Evolutionary conservation across 2,797 vertebrate genomes (phyloP).

Genomic region (Delichon dasypus): DNA sequence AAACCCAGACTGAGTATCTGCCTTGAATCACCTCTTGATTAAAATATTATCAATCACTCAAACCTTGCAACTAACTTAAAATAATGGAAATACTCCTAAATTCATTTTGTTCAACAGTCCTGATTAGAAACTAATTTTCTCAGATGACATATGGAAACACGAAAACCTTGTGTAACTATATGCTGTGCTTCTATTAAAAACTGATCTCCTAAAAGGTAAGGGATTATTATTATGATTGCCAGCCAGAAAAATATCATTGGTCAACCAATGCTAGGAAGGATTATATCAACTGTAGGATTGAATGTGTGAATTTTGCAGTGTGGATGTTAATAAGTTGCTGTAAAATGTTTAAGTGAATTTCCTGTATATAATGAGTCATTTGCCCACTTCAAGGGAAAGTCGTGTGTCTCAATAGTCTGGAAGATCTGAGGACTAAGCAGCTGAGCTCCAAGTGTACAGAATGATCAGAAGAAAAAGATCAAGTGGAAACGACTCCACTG

Average conservation of each 20-base stretch:
- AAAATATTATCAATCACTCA: neutral
- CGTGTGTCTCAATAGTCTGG: accelerated
- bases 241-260: neutral
- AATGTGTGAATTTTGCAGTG: neutral
- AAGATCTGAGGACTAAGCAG: neutral
- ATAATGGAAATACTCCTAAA: neutral
- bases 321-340: neutral
- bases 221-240: neutral
- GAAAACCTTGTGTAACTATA: neutral
- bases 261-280: neutral
- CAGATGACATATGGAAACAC: neutral
- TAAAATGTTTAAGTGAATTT: neutral
- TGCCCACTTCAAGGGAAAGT: neutral
- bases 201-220: neutral
- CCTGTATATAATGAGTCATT: neutral
- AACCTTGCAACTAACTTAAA: neutral
- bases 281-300: neutral
- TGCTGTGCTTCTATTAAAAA: neutral
- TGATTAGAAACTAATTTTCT: neutral
- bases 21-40: neutral
- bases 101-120: neutral
- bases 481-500: neutral
- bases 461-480: neutral
- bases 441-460: neutral
- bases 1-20: neutral